These are phyloP conservation scores for Atethmia centrago DNA, from an alignment of 2,888 invertebrate species.

Conservation along the genomic window DNA sequence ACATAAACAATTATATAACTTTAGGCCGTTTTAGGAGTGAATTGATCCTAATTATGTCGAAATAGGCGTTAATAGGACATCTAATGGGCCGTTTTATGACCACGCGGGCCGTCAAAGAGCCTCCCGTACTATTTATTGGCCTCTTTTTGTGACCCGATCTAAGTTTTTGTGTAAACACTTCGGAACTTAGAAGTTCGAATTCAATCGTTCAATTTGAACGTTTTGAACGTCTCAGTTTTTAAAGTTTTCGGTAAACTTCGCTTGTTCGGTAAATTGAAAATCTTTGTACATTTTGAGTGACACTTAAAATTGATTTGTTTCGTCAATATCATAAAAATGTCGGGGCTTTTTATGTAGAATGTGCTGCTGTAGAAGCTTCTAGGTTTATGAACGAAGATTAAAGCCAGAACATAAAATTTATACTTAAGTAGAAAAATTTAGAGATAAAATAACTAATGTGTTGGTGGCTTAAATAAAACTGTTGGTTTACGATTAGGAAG, in stretches of 20 bases:
- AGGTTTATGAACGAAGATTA: slow-evolving; percentile 18
- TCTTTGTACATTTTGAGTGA: slow-evolving; percentile 51
- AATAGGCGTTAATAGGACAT: slow-evolving; percentile 90
- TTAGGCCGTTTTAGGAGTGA: slow-evolving; percentile 78
- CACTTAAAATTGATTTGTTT: slow-evolving; percentile 52
- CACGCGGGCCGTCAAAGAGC: slow-evolving; percentile 85
- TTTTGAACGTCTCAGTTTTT: slow-evolving; percentile 58
- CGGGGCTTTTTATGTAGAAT: slow-evolving; percentile 20
- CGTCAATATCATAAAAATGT: slow-evolving; percentile 47
- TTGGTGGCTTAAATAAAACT: too few species aligned
- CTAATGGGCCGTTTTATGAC: slow-evolving; percentile 88
- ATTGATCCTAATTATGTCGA: slow-evolving; percentile 90
- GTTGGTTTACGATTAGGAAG: too few species aligned
- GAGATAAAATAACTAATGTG: too few species aligned
- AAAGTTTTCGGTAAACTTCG: slow-evolving; percentile 44
- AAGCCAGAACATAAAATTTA: slow-evolving; percentile 22
- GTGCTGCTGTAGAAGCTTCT: slow-evolving; percentile 20
- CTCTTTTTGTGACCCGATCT: slow-evolving; percentile 80
- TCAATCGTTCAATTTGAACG: slow-evolving; percentile 78
- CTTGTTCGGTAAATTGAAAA: slow-evolving; percentile 49
- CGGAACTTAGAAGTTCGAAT: slow-evolving; percentile 50
- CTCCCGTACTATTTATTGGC: slow-evolving; percentile 86
- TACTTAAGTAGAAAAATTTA: too few species aligned
- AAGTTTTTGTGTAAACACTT: slow-evolving; percentile 87
- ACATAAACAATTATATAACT: slow-evolving; percentile 86